These are phyloP conservation scores for Papilio protenor DNA, from an alignment of 2,888 invertebrate genomes.

Conservation along the genomic window DNA sequence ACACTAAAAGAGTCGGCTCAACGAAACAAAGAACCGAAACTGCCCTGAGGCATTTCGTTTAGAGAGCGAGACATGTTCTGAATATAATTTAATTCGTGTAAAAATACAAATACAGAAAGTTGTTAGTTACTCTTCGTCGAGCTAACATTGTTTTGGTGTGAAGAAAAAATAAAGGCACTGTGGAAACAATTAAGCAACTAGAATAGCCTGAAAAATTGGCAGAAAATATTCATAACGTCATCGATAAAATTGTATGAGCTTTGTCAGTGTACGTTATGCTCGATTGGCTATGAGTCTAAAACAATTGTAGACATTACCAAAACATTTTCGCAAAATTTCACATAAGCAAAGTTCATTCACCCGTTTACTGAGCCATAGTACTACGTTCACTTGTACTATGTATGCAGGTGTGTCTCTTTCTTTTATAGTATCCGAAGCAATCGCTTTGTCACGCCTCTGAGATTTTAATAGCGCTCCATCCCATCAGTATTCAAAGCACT, in stretches of 20 bases:
- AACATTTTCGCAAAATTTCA: neutral
- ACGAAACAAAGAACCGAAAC: conserved; percentile 39
- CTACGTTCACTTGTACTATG: conserved; percentile 8
- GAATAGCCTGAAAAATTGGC: too few relatives aligned
- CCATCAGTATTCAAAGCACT: conserved; percentile 29
- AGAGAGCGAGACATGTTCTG: conserved; percentile 38
- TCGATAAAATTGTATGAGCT: too few relatives aligned
- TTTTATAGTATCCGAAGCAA: conserved; percentile 30
- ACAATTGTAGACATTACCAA: too few relatives aligned
- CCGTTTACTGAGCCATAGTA: neutral
- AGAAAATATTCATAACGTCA: too few relatives aligned
- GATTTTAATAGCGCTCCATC: conserved; percentile 28
- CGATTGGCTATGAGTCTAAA: too few relatives aligned
- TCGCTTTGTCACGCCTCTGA: conserved; percentile 26
- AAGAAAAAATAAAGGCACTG: neutral
- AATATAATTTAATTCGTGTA: conserved; percentile 37
- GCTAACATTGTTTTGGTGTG: neutral
- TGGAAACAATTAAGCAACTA: neutral
- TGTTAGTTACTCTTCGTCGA: neutral
- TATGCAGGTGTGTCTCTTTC: conserved; percentile 14
- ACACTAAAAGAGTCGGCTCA: conserved; percentile 33
- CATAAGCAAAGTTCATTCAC: neutral
- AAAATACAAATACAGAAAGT: conserved; percentile 15
- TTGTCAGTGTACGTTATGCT: too few relatives aligned
- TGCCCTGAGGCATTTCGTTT: conserved; percentile 41